A percentile compares a stretch with the other conserved stretches of the same genome.
Conservation (phyloP, 2,888 invertebrate species). For the Latrodectus hesperus region DNA sequence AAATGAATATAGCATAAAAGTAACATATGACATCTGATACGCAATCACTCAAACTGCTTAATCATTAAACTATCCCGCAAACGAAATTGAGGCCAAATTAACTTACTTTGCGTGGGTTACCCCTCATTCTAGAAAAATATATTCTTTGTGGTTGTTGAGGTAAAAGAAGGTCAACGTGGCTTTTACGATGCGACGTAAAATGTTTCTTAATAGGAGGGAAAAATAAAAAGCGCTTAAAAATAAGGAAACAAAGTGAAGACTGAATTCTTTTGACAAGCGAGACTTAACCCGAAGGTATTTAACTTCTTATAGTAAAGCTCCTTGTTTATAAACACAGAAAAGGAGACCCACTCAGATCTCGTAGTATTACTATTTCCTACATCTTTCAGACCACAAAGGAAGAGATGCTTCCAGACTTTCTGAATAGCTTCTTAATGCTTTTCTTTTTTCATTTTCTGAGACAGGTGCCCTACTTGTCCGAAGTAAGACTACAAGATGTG, state of each 20-base stretch:
- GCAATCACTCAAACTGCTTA: slow-evolving; percentile 1
- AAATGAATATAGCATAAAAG: too few relatives aligned
- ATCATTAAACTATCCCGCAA: slow-evolving; percentile 12
- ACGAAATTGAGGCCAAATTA: slow-evolving; percentile 50
- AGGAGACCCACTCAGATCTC: not conserved
- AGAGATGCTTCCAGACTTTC: not conserved
- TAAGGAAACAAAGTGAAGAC: slow-evolving; percentile 5
- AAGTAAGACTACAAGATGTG: not conserved
- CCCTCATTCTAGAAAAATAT: slow-evolving; percentile 28
- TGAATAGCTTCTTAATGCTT: not conserved
- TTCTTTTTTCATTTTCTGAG: not conserved
- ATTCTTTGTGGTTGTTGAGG: slow-evolving; percentile 27
- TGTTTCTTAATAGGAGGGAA: slow-evolving; percentile 2
- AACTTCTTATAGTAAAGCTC: not conserved
- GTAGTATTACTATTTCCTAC: not conserved
- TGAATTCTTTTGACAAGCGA: not conserved
- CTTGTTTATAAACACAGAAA: not conserved
- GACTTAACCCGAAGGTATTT: slow-evolving; percentile 5
- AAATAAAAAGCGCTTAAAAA: not conserved
- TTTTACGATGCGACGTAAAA: slow-evolving; percentile 32
- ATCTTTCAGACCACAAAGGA: not conserved
- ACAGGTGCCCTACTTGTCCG: not conserved
- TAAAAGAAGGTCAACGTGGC: slow-evolving; percentile 51
- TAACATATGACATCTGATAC: not conserved
- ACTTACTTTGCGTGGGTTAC: slow-evolving; percentile 52